Conservation (phyloP, 2,888 invertebrate genomes). For the Netelia fuscicornis region DNA sequence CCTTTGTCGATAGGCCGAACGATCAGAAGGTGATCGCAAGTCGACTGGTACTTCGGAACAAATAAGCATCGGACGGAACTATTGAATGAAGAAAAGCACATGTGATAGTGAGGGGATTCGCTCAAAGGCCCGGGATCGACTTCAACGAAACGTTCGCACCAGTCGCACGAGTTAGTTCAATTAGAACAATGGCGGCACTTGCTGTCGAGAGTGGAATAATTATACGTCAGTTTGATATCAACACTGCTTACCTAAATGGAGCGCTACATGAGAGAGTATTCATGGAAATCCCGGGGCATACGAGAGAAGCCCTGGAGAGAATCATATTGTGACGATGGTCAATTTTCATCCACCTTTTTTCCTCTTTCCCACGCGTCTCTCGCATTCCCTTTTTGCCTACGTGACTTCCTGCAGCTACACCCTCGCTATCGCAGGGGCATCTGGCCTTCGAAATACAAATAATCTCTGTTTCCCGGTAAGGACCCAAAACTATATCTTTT, state of each 20-base stretch:
- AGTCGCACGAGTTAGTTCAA: slow-evolving; percentile 9
- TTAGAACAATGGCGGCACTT: not conserved
- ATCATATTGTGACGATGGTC: too few species aligned
- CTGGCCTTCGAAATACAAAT: too few species aligned
- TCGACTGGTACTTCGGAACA: slow-evolving; percentile 25
- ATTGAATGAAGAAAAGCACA: slow-evolving; percentile 19
- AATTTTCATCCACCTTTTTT: too few species aligned
- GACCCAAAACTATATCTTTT: too few species aligned
- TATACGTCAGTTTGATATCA: slow-evolving; percentile 35
- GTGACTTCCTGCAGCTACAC: too few species aligned
- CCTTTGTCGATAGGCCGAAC: slow-evolving; percentile 3
- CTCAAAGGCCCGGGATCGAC: slow-evolving; percentile 18
- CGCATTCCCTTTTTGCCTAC: too few species aligned
- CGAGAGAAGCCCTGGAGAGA: not conserved
- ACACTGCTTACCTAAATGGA: slow-evolving; percentile 24
- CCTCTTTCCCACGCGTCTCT: too few species aligned
- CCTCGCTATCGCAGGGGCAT: too few species aligned
- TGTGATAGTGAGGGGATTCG: slow-evolving; percentile 12
- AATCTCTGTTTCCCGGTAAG: too few species aligned
- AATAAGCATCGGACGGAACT: slow-evolving; percentile 13
- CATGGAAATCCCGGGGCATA: slow-evolving; percentile 22
- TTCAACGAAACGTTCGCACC: slow-evolving; percentile 28
- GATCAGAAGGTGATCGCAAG: slow-evolving; percentile 5
- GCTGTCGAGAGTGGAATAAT: not conserved
- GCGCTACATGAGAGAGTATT: slow-evolving; percentile 10